phyloP scores from a whole-genome alignment of 2,113 vertebrate species.

The Bubo scandiacus region DNA sequence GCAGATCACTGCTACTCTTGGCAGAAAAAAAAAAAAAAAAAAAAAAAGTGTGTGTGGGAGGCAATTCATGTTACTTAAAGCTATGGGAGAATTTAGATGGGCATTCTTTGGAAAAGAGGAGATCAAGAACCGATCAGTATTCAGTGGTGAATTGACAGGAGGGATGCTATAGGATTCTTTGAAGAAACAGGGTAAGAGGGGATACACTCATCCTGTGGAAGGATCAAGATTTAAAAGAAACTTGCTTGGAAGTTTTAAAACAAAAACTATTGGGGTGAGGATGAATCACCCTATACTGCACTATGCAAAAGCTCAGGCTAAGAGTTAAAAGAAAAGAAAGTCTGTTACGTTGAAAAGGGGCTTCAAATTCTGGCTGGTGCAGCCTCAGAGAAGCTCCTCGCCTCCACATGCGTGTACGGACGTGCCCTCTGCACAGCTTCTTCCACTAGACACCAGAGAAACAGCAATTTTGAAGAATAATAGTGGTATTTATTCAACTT shows the following conservation, averaged over 20 bases:
- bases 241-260: not conserved
- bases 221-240: not conserved
- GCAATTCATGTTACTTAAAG: slow-evolving; percentile 19
- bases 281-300: not conserved
- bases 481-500: not conserved
- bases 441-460: not conserved
- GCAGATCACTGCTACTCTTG: not conserved
- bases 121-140: not conserved
- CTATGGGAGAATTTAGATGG: not conserved
- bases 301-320: not conserved
- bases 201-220: not conserved
- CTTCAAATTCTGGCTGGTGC: not conserved
- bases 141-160: not conserved
- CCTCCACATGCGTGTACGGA: fast-evolving
- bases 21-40: not conserved
- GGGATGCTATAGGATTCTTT: not conserved
- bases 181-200: not conserved
- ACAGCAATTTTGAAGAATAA: not conserved
- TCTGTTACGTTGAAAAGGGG: not conserved
- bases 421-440: not conserved
- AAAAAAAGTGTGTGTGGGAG: not conserved
- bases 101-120: not conserved
- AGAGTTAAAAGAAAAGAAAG: not conserved
- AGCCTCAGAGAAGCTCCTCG: not conserved
- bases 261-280: not conserved